Conservation (phyloP, 1,140 invertebrate genomes). For the Drosophila nikananu region DNA sequence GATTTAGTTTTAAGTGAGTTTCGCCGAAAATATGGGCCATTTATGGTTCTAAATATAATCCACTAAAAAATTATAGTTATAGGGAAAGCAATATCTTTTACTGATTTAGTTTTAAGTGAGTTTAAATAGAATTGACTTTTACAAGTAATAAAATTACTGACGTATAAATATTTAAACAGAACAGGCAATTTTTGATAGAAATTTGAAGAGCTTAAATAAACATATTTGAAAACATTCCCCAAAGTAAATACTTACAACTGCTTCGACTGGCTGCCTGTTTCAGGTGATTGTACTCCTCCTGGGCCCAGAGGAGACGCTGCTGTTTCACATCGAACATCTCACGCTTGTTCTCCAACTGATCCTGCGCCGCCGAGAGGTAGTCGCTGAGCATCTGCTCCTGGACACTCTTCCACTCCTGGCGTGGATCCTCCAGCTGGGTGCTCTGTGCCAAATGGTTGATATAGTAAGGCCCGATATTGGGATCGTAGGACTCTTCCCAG, state of each 20-base stretch:
- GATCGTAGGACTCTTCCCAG: conserved; percentile 98
- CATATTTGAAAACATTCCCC: neutral
- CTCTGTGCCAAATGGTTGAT: conserved; percentile 98
- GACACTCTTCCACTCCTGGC: conserved; percentile 97
- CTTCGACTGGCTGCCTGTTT: conserved; percentile 93
- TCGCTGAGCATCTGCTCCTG: conserved; percentile 98
- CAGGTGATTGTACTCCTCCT: conserved; percentile 98
- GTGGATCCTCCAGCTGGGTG: conserved; percentile 97
- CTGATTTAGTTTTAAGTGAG: neutral
- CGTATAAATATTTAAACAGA: neutral
- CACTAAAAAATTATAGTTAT: neutral
- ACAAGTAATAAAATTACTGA: neutral
- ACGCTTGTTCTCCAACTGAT: conserved; percentile 97
- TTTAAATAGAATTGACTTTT: neutral
- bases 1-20: no score
- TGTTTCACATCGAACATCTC: conserved; percentile 98
- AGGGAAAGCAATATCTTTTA: neutral
- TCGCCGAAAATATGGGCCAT: no score
- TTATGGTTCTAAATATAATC: no score
- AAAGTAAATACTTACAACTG: conserved; percentile 90
- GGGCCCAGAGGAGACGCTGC: conserved; percentile 95
- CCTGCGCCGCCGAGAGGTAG: conserved; percentile 97
- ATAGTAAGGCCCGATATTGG: conserved; percentile 97
- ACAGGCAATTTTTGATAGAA: no score
- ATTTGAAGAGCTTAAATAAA: neutral